A percentile compares a stretch with the other conserved stretches of the same genome.
phyloP scores from a whole-genome alignment of 2,888 invertebrate genomes.

The Carterocephalus palaemon region DNA sequence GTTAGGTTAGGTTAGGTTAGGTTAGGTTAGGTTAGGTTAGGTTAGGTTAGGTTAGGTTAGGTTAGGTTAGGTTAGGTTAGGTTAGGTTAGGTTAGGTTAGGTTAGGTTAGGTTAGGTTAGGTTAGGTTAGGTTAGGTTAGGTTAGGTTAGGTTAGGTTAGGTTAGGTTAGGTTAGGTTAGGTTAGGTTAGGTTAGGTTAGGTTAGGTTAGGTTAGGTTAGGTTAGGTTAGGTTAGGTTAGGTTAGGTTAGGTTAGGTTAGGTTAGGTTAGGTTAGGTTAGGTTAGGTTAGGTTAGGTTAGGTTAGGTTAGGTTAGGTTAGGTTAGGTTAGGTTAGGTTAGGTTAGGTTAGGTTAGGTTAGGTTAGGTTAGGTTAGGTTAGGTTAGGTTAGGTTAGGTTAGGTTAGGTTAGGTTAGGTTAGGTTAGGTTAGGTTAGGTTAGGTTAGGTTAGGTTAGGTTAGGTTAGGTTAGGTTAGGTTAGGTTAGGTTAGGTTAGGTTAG shows the following conservation, averaged over 20 bases:
- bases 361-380: constrained; percentile 1
- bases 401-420: constrained; percentile 1
- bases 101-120: not conserved
- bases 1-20: not conserved
- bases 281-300: constrained; percentile 1
- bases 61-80: not conserved
- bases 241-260: not conserved
- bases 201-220: not conserved
- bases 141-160: not conserved
- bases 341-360: constrained; percentile 1
- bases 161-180: not conserved
- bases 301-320: constrained; percentile 1
- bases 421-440: constrained; percentile 1
- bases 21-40: constrained; percentile 1
- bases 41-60: constrained; percentile 1
- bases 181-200: not conserved
- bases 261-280: not conserved
- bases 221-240: not conserved
- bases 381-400: constrained; percentile 1
- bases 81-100: not conserved
- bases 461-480: constrained; percentile 1
- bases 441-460: constrained; percentile 1
- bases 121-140: not conserved
- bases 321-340: constrained; percentile 1
- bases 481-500: constrained; percentile 1